Evolutionary conservation across 2,888 invertebrate genomes (phyloP), one percentile per base, ranked within the genome.

Genomic region (Bugulina stolonifera): DNA sequence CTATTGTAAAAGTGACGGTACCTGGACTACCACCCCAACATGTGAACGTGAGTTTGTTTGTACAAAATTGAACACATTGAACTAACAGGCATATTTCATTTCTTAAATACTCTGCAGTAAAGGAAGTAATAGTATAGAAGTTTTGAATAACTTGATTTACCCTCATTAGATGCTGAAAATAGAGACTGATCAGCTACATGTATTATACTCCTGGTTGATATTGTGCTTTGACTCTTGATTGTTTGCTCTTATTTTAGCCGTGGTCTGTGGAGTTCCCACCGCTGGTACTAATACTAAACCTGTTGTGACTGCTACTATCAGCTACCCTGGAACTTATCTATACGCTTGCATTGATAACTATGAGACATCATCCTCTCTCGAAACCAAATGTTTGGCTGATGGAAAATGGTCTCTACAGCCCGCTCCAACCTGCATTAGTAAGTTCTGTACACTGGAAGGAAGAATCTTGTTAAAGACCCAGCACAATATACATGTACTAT

Each of bases 301-400:
- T 32, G 64, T 64, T 2, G 32, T 64, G 22, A 32, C 64, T 32
- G 29, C 64, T 5, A 25, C 64, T n/a, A 64, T 64, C 27, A 27
- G 22, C 27, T 64, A 64, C 27, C 64, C 64, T 5, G 27, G 27
- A 27, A 14, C 64, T 5, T 64, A 64, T 32, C 25, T 32, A 5
- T 64, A 64, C 27, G 64, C 32, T 10, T 64, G 64, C 32, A 27
- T 14, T 5, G 64, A 27, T 32, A 64, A 64, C 64, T 64, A 64
- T 32, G 64, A 64, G 32, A 25, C 64, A 29, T 22, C 25, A 14
- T 25, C 64, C 10, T 25, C 25, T 27, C 32, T 64, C 5, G 64
- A 64, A 32, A 25, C 32, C n/a, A 64, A 25, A 64, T 64, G 64
- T 64, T 32, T 64, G 32, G 64, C 64, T 14, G 64, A 64, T 64